Evolutionary conservation across 2,113 vertebrate genomes (phyloP).

Genomic region (Passer domesticus): DNA sequence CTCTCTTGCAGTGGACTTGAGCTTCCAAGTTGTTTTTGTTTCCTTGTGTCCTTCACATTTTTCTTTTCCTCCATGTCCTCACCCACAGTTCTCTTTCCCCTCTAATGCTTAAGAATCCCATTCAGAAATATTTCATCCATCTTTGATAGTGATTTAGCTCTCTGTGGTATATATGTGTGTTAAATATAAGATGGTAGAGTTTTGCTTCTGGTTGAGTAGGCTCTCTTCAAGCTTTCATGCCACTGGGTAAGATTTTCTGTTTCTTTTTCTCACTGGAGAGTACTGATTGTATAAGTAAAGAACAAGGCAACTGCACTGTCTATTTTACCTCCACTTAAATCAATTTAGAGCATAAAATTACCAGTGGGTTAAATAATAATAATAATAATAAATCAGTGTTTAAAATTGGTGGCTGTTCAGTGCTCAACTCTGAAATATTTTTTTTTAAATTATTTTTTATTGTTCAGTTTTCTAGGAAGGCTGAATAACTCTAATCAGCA

Average conservation of each 20-base stretch:
- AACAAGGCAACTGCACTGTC: background rate
- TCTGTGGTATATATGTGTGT: background rate
- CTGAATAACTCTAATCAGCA: background rate
- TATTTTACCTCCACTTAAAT: background rate
- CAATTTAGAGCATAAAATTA: background rate
- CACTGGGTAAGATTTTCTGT: background rate
- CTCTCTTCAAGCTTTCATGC: background rate
- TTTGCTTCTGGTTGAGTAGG: background rate
- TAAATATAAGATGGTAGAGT: background rate
- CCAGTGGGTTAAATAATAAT: background rate
- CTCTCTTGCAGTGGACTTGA: background rate
- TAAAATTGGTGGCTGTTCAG: background rate
- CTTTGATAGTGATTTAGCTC: background rate
- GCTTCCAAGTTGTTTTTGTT: background rate
- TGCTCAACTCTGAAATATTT: background rate
- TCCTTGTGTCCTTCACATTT: background rate
- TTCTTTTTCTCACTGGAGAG: background rate
- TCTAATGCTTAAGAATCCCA: background rate
- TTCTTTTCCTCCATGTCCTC: background rate
- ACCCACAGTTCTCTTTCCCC: background rate
- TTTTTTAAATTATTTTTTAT: background rate
- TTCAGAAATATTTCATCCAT: background rate
- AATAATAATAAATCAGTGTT: background rate
- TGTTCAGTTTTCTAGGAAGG: background rate
- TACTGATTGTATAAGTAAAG: background rate